Evolutionary conservation across 92 coral and sea anemone species (phyloP).

Genomic region (Micromussa lordhowensis): DNA sequence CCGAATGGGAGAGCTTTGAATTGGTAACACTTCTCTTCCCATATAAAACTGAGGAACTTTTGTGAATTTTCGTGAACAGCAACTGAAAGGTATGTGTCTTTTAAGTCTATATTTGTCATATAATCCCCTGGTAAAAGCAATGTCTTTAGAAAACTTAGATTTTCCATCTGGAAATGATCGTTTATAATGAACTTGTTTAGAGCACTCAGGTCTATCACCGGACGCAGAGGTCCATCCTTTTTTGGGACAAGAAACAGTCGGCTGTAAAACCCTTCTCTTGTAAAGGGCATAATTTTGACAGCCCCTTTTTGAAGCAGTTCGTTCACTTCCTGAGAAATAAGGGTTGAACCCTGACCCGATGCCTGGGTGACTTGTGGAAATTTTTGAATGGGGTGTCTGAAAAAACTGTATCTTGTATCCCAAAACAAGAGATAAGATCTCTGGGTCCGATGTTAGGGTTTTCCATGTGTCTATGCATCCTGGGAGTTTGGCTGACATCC

Average conservation of each 20-base stretch:
- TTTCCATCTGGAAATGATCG: conserved; percentile 27
- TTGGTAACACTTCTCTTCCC: conserved; percentile 43
- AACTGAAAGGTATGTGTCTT: too few species aligned
- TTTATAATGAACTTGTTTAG: neutral
- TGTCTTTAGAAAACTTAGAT: too few species aligned
- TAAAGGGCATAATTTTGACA: conserved; percentile 15
- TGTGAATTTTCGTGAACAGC: conserved; percentile 37
- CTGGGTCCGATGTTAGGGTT: conserved; percentile 60
- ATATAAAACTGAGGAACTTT: conserved; percentile 57
- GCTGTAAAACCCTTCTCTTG: conserved; percentile 55
- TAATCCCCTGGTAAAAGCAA: neutral
- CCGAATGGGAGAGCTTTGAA: conserved; percentile 47
- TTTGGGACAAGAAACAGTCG: conserved; percentile 63
- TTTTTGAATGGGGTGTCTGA: conserved; percentile 31
- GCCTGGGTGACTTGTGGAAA: conserved; percentile 39
- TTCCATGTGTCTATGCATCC: conserved; percentile 49
- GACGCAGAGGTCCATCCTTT: conserved; percentile 48
- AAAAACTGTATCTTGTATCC: conserved; percentile 54
- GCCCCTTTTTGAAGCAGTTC: conserved; percentile 46
- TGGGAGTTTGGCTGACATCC: conserved; percentile 60
- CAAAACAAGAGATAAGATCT: conserved; percentile 46
- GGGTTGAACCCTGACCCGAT: conserved; percentile 27
- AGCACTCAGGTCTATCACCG: conserved; percentile 15
- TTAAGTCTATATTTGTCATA: too few species aligned
- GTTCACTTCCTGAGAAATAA: conserved; percentile 41